Base-by-base conservation (phyloP, 1,140 invertebrate species). In the Papilio dardanus region DNA sequence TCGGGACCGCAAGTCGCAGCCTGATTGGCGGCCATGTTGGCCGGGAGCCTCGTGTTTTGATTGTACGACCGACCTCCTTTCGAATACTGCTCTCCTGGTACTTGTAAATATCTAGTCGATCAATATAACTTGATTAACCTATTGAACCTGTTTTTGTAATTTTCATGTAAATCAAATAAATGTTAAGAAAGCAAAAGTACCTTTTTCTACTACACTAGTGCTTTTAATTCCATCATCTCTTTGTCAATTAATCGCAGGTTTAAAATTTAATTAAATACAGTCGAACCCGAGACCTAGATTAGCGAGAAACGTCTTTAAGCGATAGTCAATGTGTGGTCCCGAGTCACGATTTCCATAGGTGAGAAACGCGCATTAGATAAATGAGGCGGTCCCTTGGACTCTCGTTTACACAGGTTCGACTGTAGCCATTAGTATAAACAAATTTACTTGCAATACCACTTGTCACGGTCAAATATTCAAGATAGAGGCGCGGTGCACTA, bases 21-120 rank as follows among this genome's bases (percentile, higher is more conserved):
- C 84, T 88, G 85, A 88, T 87, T 86, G 85, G 82, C 80, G 80
- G 83, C 83, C 82, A 79, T 79, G 79, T 76, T 78, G 78, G 74
- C 77, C 54, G 69, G 74, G 79, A 76, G 50, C 66, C 40, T 58
- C 82, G 83, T 84, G 82, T 66, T 69, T 67, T 77, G 86, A 87
- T 87, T 86, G 79, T 76, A 30, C 78, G 73, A 85, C 78, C 76
- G 54, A 79, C 73, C 78, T 81, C 78, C 76, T 81, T 81, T 76
- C 74, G 75, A 50, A 71, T 76, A 75, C 77, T 78, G 74, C 10
- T 74, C 42, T 30, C 75, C 81, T 82, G 71, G 79, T 81, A 77
- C 66, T 76, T 54, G 33, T 30, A 54, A 67, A 69, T 50, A 28
- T 30, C 35, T 42, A 19, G n/a, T 77, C 75, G 58, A 79, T 80